Evolutionary conservation across 2,888 invertebrate species (phyloP).

Genomic region (Anorthoa munda): DNA sequence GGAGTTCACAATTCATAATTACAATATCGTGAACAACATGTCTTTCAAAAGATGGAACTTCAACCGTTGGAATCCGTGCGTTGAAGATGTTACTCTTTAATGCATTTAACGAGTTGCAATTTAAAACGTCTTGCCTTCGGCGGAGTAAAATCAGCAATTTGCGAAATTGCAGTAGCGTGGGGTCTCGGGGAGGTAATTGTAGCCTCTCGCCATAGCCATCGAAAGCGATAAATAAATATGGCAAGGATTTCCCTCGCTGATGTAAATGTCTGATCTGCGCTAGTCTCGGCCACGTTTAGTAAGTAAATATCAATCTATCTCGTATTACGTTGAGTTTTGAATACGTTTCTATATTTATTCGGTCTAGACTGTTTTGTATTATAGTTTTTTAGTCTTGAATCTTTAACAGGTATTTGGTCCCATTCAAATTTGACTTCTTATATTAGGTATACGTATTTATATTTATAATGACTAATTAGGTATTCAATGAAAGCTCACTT

Average conservation of each 20-base stretch:
- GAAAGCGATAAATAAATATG: slow-evolving; percentile 86
- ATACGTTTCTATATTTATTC: slow-evolving; percentile 29
- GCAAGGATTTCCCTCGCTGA: slow-evolving; percentile 74
- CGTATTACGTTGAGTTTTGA: slow-evolving; percentile 25
- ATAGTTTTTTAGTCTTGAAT: background rate
- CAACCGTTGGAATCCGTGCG: slow-evolving; percentile 60
- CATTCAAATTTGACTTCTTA: background rate
- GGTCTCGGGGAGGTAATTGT: slow-evolving; percentile 81
- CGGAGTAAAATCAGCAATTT: slow-evolving; percentile 87
- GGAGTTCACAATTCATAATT: slow-evolving; percentile 47
- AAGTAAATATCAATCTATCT: slow-evolving; percentile 49
- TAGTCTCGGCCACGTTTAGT: slow-evolving; percentile 54
- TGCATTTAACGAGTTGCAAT: slow-evolving; percentile 85
- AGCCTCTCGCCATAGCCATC: slow-evolving; percentile 79
- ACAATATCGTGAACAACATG: slow-evolving; percentile 52
- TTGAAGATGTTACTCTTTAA: slow-evolving; percentile 75
- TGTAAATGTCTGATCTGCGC: slow-evolving; percentile 55
- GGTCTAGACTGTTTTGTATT: background rate
- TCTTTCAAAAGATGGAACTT: slow-evolving; percentile 49
- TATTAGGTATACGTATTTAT: background rate
- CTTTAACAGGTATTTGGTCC: background rate
- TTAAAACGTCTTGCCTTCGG: slow-evolving; percentile 84
- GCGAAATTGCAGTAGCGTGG: slow-evolving; percentile 86
- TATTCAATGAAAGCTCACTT: background rate
- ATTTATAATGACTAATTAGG: background rate